A percentile compares a stretch with the other conserved stretches of the same genome.
Conservation (phyloP, 2,888 invertebrate species). For the Schizaphis graminum region DNA sequence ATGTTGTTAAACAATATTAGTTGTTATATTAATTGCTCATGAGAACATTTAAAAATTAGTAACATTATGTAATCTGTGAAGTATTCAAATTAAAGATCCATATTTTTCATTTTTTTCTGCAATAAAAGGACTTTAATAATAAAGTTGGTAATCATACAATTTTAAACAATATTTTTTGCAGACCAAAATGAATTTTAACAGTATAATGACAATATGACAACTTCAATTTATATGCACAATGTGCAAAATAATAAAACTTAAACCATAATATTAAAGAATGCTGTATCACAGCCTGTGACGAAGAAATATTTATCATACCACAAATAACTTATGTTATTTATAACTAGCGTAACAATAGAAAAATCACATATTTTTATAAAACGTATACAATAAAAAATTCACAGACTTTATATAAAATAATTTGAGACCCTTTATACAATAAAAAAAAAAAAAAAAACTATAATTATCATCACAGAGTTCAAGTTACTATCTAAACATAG, state of each 20-base stretch:
- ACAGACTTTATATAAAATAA: constrained; percentile 53
- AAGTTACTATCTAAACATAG: constrained; percentile 44
- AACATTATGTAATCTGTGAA: neutral
- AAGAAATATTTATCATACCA: constrained; percentile 50
- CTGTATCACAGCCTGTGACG: constrained; percentile 2
- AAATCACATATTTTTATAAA: constrained; percentile 44
- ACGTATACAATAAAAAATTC: constrained; percentile 60
- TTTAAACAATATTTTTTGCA: constrained; percentile 17
- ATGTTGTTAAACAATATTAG: neutral
- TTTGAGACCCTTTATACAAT: constrained; percentile 53
- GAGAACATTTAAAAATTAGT: neutral
- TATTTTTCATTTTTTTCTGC: neutral
- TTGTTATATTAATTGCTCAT: constrained; percentile 14
- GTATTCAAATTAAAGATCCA: neutral
- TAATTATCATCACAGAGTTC: constrained; percentile 64
- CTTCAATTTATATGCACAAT: constrained; percentile 27
- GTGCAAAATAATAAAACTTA: constrained; percentile 6
- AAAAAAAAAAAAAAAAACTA: constrained; percentile 58
- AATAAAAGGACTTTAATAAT: neutral
- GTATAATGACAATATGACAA: neutral
- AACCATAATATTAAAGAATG: constrained; percentile 31
- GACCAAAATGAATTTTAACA: constrained; percentile 17
- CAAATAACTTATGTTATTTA: constrained; percentile 46
- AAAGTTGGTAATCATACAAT: neutral
- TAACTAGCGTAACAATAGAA: constrained; percentile 45